Conservation (phyloP, 2,888 invertebrate genomes). For the Antheraea assamensis region DNA sequence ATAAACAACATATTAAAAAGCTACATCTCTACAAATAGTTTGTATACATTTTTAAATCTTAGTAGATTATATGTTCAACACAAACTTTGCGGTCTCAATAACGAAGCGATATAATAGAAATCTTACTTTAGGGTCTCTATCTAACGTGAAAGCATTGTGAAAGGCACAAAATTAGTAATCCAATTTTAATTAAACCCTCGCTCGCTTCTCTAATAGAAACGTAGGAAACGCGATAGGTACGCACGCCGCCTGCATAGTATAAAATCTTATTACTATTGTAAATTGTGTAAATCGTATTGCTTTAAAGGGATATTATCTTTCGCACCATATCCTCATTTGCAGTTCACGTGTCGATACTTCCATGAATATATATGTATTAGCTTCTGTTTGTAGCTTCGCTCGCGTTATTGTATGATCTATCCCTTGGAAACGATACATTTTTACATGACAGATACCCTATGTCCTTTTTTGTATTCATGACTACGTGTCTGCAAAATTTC, state of each 20-base stretch:
- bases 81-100: not conserved
- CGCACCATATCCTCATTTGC: not conserved
- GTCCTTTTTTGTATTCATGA: too few species aligned
- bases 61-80: not conserved
- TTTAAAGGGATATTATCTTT: not conserved
- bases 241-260: slow-evolving; percentile 7
- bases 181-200: slow-evolving; percentile 46
- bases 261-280: slow-evolving; percentile 3
- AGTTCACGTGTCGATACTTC: not conserved
- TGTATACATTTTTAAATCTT: not conserved
- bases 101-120: not conserved
- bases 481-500: too few species aligned
- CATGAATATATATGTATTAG: not conserved
- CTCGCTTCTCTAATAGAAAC: slow-evolving; percentile 26
- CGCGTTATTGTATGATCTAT: too few species aligned
- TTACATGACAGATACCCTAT: too few species aligned
- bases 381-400: too few species aligned
- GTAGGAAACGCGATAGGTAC: slow-evolving; percentile 14
- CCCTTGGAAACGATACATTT: too few species aligned
- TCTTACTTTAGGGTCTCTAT: slow-evolving; percentile 4
- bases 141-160: slow-evolving; percentile 37
- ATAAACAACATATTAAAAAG: not conserved
- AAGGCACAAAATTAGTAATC: slow-evolving; percentile 42
- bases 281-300: not conserved
- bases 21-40: not conserved